A percentile compares a stretch with the other conserved stretches of the same genome.
Evolutionary conservation across 2,113 vertebrate species (phyloP).

Genomic region (Pionites leucogaster): DNA sequence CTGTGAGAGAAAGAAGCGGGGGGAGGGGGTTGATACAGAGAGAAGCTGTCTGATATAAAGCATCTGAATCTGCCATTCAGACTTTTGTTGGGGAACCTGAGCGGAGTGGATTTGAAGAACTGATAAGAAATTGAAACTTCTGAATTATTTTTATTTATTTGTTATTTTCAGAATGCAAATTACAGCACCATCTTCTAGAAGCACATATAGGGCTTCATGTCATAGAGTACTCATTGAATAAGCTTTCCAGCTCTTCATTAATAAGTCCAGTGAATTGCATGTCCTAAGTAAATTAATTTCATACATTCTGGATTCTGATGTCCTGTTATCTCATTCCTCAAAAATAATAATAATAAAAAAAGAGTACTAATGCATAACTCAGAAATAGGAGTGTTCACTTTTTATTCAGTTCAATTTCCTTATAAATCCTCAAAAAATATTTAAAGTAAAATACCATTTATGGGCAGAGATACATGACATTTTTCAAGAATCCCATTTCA

Average conservation of each 20-base stretch:
- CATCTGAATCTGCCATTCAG: neutral
- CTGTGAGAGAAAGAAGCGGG: neutral
- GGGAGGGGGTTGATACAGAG: neutral
- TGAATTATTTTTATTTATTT: constrained; percentile 23
- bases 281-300: constrained; percentile 45
- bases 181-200: neutral
- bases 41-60: neutral
- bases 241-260: neutral
- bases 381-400: constrained; percentile 49
- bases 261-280: constrained; percentile 44
- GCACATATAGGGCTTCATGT: neutral
- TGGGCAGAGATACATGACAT: neutral
- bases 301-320: constrained; percentile 23
- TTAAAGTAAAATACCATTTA: constrained; percentile 56
- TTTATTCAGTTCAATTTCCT: constrained; percentile 66
- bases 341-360: neutral
- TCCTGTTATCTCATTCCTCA: constrained; percentile 10
- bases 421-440: constrained; percentile 27
- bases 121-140: neutral
- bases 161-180: neutral
- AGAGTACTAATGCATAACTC: constrained; percentile 43
- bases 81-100: neutral
- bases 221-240: neutral
- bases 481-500: neutral
- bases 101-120: neutral